Base-by-base conservation (phyloP, 2,888 invertebrate genomes). In the Caenorhabditis imperialis region DNA sequence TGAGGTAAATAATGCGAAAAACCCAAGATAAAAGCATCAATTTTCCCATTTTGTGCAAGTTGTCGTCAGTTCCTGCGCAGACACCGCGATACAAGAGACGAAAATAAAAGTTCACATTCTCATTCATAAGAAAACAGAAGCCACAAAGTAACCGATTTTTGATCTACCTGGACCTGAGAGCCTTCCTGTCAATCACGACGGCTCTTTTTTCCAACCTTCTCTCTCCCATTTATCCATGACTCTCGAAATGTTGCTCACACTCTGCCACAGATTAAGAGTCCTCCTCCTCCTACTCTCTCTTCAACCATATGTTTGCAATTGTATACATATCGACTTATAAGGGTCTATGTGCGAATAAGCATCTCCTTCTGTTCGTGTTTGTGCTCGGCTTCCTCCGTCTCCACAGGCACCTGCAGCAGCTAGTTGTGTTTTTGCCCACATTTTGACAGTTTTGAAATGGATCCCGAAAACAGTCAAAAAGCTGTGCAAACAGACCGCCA, bases 251-350 rank as follows among this genome's bases (percentile, higher is more conserved):
- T 38, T 16, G 38, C 38, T 12, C 38, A 10, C 14, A 6, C 4
- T n/a, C 40, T 40, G 8, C n/a, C 16, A n/a, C 16, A 10, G 38
- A 38, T 38, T 38, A 38, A 42, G 20, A 42, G 44, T n/a, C 25
- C n/a, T n/a, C 10, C 30, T 30, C 30, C 30, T 30, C 30, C 30
- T 30, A 7, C 30, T 7, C 7, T 38, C 38, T 14, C 37, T 38
- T n/a, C 33, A 3, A 14, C 63, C 55, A 54, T 55, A 65, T 65
- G 63, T 53, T 65, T 55, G 63, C 55, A 65, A 55, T 65, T 65
- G 63, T 65, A 55, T 65, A 65, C 54, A 65, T 55, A 55, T 40
- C 37, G 63, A 55, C 63, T 65, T 65, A 65, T 65, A 53, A 45
- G 55, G 62, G 58, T n/a, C n/a, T n/a, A n/a, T n/a, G n/a, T 48